These are phyloP conservation scores for Fragum fragum DNA, from an alignment of 2,888 invertebrate species.

Conservation along the genomic window DNA sequence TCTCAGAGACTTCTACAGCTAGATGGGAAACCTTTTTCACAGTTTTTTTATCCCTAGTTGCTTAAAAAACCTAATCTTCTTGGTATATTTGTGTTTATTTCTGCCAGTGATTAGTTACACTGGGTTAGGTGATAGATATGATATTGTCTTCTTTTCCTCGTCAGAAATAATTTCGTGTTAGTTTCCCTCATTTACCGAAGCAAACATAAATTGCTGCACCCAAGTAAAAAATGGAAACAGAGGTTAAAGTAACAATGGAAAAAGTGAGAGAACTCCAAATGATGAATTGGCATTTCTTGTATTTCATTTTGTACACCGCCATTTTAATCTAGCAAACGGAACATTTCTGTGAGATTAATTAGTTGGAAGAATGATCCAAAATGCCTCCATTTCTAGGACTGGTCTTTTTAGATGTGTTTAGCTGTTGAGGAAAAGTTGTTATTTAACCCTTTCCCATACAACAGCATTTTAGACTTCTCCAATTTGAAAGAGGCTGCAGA, in stretches of 20 bases:
- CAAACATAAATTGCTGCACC: slow-evolving; percentile 10
- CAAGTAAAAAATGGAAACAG: background rate
- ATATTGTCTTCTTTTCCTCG: slow-evolving; percentile 10
- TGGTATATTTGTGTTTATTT: slow-evolving; percentile 6
- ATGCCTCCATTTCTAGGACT: background rate
- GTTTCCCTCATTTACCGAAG: background rate
- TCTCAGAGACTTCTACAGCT: background rate
- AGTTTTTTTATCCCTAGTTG: background rate
- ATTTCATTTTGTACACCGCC: slow-evolving; percentile 21
- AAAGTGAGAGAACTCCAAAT: slow-evolving; percentile 2
- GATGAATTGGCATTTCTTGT: slow-evolving; percentile 25
- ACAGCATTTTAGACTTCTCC: no score
- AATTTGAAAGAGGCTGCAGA: no score
- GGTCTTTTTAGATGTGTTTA: no score
- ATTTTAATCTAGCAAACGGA: slow-evolving; percentile 23
- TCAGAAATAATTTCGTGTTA: slow-evolving; percentile 14
- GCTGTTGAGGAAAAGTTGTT: background rate
- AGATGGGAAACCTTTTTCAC: background rate
- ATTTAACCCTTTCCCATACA: no score
- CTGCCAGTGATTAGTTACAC: background rate
- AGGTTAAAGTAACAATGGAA: slow-evolving; percentile 19
- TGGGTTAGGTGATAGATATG: slow-evolving; percentile 6
- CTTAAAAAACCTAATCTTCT: background rate
- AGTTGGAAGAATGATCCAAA: slow-evolving; percentile 13
- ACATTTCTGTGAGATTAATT: slow-evolving; percentile 29